A percentile compares a stretch with the other conserved stretches of the same genome.
Conservation (phyloP, 1,140 invertebrate species). For the Hypsibius dujardini region DNA sequence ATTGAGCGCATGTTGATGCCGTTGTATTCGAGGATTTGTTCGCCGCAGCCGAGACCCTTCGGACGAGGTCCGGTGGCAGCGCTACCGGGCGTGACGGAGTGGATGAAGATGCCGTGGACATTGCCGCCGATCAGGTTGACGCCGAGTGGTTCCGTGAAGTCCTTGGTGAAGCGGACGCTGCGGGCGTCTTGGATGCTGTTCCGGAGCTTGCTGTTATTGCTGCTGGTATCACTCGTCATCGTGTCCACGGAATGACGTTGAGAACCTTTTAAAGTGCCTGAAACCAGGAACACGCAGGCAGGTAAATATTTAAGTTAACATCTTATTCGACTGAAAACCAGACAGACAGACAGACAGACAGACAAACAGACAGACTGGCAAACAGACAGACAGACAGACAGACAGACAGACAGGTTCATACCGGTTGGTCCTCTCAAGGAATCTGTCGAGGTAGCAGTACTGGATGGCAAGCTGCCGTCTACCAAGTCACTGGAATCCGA, state of each 20-base stretch:
- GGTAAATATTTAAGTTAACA: no score
- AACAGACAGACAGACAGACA: no score
- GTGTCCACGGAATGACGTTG: no score
- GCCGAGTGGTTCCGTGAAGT: neutral
- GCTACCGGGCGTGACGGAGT: conserved; percentile 69
- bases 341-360: no score
- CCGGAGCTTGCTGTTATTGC: no score
- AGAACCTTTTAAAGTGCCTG: no score
- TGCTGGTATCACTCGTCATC: no score
- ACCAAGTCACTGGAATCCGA: neutral
- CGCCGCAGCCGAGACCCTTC: conserved; percentile 40
- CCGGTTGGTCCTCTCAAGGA: conserved; percentile 10
- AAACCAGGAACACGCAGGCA: no score
- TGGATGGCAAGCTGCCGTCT: neutral
- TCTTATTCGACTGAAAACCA: no score
- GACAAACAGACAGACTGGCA: no score
- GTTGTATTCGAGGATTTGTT: conserved; percentile 79
- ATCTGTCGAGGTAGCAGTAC: neutral
- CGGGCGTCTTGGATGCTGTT: conserved; percentile 12
- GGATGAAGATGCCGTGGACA: conserved; percentile 84
- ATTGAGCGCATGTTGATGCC: conserved; percentile 67
- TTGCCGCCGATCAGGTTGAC: conserved; percentile 39
- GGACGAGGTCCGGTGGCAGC: conserved; percentile 39
- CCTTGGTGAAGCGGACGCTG: neutral
- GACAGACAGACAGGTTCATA: no score